A percentile compares a stretch with the other conserved stretches of the same genome.
Conservation (phyloP, 2,888 invertebrate species). For the Blastobasis lacticolella region DNA sequence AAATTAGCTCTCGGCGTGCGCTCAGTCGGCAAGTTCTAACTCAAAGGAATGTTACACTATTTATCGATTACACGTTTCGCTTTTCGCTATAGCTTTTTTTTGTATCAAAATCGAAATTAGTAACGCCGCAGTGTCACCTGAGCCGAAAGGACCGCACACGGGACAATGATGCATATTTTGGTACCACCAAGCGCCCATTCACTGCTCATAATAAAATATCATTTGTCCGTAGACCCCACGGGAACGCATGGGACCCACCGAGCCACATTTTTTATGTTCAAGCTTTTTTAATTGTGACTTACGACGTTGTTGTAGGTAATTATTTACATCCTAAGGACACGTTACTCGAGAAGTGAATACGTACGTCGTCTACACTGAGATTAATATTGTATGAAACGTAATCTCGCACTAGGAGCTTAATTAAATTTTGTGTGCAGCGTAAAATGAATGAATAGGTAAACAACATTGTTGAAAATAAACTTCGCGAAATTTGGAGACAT, state of each 20-base stretch:
- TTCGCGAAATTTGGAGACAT: too few species aligned
- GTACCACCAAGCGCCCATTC: conserved; percentile 49
- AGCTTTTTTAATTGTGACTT: conserved; percentile 51
- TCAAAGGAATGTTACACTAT: conserved; percentile 39
- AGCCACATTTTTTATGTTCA: conserved; percentile 42
- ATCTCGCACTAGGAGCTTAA: conserved; percentile 13
- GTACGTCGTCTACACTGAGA: conserved; percentile 1
- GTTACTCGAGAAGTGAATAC: neutral
- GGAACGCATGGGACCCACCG: conserved; percentile 38
- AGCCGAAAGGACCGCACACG: conserved; percentile 61
- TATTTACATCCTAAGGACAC: conserved; percentile 32
- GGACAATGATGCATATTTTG: conserved; percentile 62
- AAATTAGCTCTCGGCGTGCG: conserved; percentile 61
- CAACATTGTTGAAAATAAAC: conserved; percentile 4
- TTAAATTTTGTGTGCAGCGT: conserved; percentile 3
- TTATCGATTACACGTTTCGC: conserved; percentile 45
- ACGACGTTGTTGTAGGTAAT: conserved; percentile 50
- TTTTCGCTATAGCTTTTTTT: conserved; percentile 43
- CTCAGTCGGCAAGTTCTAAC: conserved; percentile 30
- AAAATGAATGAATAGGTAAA: conserved; percentile 9
- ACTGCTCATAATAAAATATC: conserved; percentile 60
- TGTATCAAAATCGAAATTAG: conserved; percentile 49
- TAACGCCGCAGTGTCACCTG: conserved; percentile 65
- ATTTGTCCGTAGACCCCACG: conserved; percentile 50
- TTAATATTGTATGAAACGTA: conserved; percentile 14